These are phyloP conservation scores for Automeris io DNA, from an alignment of 2,888 invertebrate genomes.

Conservation along the genomic window DNA sequence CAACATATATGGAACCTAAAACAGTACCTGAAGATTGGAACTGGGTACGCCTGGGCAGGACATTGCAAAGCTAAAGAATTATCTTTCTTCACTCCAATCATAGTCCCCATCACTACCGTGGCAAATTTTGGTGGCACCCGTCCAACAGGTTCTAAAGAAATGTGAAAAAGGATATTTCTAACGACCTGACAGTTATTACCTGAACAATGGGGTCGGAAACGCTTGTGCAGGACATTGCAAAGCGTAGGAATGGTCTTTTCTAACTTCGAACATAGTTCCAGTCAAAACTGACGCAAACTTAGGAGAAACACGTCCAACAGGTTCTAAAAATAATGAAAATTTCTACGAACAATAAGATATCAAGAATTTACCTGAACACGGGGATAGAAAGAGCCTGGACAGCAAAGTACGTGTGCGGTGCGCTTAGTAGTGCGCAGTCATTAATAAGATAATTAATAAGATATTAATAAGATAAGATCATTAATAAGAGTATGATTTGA, in stretches of 20 bases:
- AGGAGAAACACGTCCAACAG: slow-evolving; percentile 64
- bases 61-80: slow-evolving; percentile 76
- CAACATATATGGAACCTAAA: background rate
- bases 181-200: slow-evolving; percentile 48
- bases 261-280: slow-evolving; percentile 75
- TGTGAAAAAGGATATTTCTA: too few relatives aligned
- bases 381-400: slow-evolving; percentile 81
- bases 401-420: slow-evolving; percentile 72
- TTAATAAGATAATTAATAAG: too few relatives aligned
- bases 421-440: slow-evolving; percentile 64
- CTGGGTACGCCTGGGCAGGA: slow-evolving; percentile 81
- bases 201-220: slow-evolving; percentile 73
- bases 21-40: slow-evolving; percentile 78
- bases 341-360: slow-evolving; percentile 28
- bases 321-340: slow-evolving; percentile 41
- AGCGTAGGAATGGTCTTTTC: slow-evolving; percentile 60
- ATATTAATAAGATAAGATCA: too few relatives aligned
- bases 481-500: too few relatives aligned
- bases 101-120: slow-evolving; percentile 78
- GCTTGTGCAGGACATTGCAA: slow-evolving; percentile 84
- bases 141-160: slow-evolving; percentile 80
- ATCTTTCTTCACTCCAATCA: slow-evolving; percentile 70
- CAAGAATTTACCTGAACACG: slow-evolving; percentile 59
- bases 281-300: slow-evolving; percentile 76
- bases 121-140: slow-evolving; percentile 82